phyloP scores from a whole-genome alignment of 1,140 invertebrate species.

The Hycleus phaleratus region DNA sequence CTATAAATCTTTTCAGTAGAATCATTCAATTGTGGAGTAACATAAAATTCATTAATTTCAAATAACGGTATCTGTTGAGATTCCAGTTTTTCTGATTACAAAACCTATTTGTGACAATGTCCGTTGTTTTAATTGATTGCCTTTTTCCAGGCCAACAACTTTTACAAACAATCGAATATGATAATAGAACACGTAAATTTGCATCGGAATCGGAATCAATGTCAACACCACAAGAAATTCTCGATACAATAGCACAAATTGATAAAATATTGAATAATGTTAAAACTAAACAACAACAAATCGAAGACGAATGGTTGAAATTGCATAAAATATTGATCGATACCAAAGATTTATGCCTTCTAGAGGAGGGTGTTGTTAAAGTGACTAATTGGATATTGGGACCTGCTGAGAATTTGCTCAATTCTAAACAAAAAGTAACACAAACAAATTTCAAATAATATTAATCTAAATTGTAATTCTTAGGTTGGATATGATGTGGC shows the following conservation, averaged over 20 bases:
- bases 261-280: conserved; percentile 50
- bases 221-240: conserved; percentile 49
- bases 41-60: no score
- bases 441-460: no score
- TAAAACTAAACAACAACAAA: conserved; percentile 52
- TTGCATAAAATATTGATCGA: conserved; percentile 52
- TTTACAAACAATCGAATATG: conserved; percentile 37
- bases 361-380: conserved; percentile 55
- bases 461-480: no score
- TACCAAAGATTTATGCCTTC: conserved; percentile 50
- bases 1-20: no score
- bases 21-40: no score
- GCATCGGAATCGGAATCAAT: conserved; percentile 38
- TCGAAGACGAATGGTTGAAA: conserved; percentile 53
- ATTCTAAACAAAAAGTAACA: conserved; percentile 49
- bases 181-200: conserved; percentile 36
- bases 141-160: conserved; percentile 28
- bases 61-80: background rate
- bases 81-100: background rate
- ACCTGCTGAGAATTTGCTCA: conserved; percentile 62
- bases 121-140: background rate
- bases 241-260: conserved; percentile 51
- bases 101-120: background rate
- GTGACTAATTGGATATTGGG: conserved; percentile 73
- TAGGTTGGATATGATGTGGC: conserved; percentile 62